Evolutionary conservation across 2,888 invertebrate genomes (phyloP).

Genomic region (Zygaena filipendulae): DNA sequence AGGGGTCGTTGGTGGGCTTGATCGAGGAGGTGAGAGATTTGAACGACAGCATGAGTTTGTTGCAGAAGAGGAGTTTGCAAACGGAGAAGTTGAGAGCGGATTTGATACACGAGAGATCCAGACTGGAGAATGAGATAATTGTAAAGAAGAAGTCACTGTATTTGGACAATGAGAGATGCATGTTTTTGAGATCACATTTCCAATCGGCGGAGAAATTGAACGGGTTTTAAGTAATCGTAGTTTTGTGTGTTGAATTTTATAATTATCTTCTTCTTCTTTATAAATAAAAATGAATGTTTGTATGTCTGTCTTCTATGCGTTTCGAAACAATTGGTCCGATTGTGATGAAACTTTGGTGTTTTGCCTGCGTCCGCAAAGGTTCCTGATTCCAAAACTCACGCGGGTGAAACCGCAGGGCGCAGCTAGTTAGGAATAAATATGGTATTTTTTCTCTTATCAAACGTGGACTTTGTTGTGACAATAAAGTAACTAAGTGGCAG

Average conservation of each 20-base stretch:
- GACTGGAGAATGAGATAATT: conserved; percentile 51
- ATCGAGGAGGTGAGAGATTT: conserved; percentile 54
- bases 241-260: not conserved
- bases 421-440: not conserved
- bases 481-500: no score
- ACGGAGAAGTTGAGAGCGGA: conserved; percentile 48
- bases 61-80: conserved; percentile 43
- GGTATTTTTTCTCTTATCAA: no score
- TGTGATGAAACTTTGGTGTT: no score
- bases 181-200: conserved; percentile 50
- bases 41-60: conserved; percentile 47
- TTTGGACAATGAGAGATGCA: conserved; percentile 47
- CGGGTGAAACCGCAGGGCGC: no score
- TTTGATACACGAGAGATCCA: conserved; percentile 47
- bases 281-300: no score
- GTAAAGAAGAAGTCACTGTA: conserved; percentile 53
- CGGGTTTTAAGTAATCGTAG: conserved; percentile 37
- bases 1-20: conserved; percentile 46
- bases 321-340: no score
- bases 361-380: no score
- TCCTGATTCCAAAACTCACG: no score
- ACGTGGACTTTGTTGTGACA: no score
- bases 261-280: no score
- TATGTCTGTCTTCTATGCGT: no score
- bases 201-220: conserved; percentile 57